Percentiles rank a stretch among this genome's conserved stretches.
These are phyloP conservation scores for Eonycteris spelaea DNA, from an alignment of 2,113 vertebrate species.

Conservation along the genomic window DNA sequence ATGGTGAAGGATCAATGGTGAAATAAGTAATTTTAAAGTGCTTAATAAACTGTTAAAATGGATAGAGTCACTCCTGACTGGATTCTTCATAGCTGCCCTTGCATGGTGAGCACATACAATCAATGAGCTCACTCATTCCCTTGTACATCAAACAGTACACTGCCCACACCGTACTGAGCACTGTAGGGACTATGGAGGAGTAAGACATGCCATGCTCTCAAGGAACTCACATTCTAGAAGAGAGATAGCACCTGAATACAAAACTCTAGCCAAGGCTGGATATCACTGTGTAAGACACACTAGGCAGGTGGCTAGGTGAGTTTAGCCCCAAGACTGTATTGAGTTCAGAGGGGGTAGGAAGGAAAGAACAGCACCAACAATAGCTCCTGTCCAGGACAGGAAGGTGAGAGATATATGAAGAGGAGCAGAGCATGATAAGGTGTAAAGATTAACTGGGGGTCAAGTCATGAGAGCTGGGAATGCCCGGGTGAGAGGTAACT, in stretches of 20 bases:
- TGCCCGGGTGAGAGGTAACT: neutral
- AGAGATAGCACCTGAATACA: neutral
- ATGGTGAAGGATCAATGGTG: neutral
- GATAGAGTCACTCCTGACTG: neutral
- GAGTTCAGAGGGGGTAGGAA: neutral
- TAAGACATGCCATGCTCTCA: neutral
- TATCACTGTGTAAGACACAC: neutral
- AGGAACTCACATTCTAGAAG: neutral
- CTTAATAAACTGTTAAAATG: constrained; percentile 17
- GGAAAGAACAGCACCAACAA: neutral
- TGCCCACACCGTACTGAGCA: neutral
- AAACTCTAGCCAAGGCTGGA: neutral
- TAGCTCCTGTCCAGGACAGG: neutral
- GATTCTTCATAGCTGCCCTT: constrained; percentile 11
- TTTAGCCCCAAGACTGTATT: neutral
- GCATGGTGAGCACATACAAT: neutral
- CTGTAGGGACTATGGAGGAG: neutral
- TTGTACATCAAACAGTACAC: neutral
- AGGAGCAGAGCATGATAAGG: neutral
- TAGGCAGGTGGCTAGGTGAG: neutral
- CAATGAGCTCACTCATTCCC: neutral
- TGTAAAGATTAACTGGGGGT: neutral
- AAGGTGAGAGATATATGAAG: neutral
- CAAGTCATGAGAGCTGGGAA: neutral
- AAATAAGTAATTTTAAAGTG: neutral